Conservation (phyloP, 2,888 invertebrate genomes). For the Morpho helenor region DNA sequence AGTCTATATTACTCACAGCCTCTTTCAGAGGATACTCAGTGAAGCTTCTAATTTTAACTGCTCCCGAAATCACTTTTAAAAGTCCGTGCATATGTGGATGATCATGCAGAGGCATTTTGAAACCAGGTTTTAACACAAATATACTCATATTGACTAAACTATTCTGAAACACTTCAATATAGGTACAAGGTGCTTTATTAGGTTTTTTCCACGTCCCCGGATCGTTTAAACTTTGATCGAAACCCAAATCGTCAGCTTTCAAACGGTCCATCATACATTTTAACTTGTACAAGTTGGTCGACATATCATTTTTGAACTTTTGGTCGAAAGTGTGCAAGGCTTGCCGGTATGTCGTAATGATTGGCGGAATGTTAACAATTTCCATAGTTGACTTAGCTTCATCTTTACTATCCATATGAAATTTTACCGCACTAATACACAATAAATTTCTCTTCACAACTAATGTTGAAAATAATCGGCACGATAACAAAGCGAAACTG, state of each 20-base stretch:
- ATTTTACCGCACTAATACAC: slow-evolving; percentile 52
- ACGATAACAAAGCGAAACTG: slow-evolving; percentile 71
- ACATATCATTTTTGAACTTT: slow-evolving; percentile 74
- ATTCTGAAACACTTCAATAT: slow-evolving; percentile 91
- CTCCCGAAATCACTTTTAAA: slow-evolving; percentile 87
- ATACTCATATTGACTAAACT: slow-evolving; percentile 85
- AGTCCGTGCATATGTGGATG: slow-evolving; percentile 96
- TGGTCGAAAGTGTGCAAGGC: slow-evolving; percentile 86
- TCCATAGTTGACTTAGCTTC: slow-evolving; percentile 65
- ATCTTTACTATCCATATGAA: slow-evolving; percentile 69
- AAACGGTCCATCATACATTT: slow-evolving; percentile 82
- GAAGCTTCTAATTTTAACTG: slow-evolving; percentile 79
- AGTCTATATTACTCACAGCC: slow-evolving; percentile 41
- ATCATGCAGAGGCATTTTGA: slow-evolving; percentile 93
- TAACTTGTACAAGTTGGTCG: slow-evolving; percentile 82
- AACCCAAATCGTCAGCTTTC: slow-evolving; percentile 83
- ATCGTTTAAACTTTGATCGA: slow-evolving; percentile 77
- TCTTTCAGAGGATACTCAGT: slow-evolving; percentile 57
- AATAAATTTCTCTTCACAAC: slow-evolving; percentile 54
- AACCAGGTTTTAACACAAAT: slow-evolving; percentile 87
- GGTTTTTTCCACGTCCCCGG: slow-evolving; percentile 62
- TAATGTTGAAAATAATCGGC: slow-evolving; percentile 61
- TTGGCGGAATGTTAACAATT: slow-evolving; percentile 75
- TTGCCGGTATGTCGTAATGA: slow-evolving; percentile 84
- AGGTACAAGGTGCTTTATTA: slow-evolving; percentile 88